Evolutionary conservation across 2,888 invertebrate species (phyloP).

Genomic region (Oscheius sp.): DNA sequence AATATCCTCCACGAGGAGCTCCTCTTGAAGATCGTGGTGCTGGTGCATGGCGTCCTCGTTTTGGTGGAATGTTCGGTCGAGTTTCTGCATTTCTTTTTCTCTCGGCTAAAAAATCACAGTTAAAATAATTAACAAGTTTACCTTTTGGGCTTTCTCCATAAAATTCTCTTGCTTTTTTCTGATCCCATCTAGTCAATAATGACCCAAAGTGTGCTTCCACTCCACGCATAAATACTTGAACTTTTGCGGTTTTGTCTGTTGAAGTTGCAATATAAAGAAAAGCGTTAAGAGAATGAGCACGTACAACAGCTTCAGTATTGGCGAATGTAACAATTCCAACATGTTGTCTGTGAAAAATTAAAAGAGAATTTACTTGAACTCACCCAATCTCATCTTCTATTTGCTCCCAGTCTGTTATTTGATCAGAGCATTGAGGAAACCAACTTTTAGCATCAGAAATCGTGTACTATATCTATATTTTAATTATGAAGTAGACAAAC

Average conservation of each 20-base stretch:
- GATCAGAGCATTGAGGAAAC: conserved; percentile 38
- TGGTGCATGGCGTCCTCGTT: background rate
- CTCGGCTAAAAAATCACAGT: background rate
- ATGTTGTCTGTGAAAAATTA: conserved; percentile 30
- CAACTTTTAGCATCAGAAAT: conserved; percentile 40
- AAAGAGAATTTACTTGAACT: background rate
- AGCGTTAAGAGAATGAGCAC: conserved; percentile 41
- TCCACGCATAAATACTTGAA: conserved; percentile 46
- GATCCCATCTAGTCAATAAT: conserved; percentile 37
- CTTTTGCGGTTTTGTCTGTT: conserved; percentile 20
- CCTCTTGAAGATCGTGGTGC: background rate
- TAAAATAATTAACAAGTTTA: background rate
- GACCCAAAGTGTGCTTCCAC: conserved; percentile 50
- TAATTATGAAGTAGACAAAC: background rate
- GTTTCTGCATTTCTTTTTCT: background rate
- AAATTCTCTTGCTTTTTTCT: conserved; percentile 28
- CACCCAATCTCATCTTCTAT: conserved; percentile 39
- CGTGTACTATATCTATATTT: conserved; percentile 23
- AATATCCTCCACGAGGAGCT: background rate
- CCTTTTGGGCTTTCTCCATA: conserved; percentile 16
- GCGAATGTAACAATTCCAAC: conserved; percentile 46
- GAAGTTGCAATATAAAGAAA: conserved; percentile 33
- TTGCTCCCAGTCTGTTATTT: conserved; percentile 33
- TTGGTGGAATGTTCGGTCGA: background rate
- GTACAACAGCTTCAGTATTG: conserved; percentile 42